phyloP scores from a whole-genome alignment of 2,113 vertebrate genomes.

The chimpanzee (Pan troglodytes) region DNA sequence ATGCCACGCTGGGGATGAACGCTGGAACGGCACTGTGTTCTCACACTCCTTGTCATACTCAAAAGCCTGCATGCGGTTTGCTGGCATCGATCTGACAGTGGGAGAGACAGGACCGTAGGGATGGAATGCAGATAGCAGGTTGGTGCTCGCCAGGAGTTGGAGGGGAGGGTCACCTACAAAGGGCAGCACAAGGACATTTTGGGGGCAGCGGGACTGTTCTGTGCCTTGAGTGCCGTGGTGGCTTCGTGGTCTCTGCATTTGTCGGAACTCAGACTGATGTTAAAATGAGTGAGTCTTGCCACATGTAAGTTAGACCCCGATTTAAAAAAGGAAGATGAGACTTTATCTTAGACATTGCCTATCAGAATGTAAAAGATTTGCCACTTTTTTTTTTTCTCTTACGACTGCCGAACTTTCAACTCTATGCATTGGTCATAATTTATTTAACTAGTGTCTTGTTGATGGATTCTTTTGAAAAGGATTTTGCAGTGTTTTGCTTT shows the following conservation, averaged over 20 bases:
- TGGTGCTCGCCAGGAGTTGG: too few relatives aligned
- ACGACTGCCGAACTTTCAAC: accelerated
- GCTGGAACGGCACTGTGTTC: neutral
- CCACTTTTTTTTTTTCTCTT: neutral
- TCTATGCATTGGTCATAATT: accelerated
- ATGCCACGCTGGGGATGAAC: neutral
- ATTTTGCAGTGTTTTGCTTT: neutral
- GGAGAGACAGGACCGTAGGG: neutral
- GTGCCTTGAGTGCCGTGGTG: accelerated
- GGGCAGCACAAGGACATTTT: neutral
- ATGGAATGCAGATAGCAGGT: neutral
- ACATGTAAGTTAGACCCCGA: accelerated
- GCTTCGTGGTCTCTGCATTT: accelerated
- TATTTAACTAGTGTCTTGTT: accelerated
- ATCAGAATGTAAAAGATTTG: accelerated
- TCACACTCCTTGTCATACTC: too few relatives aligned
- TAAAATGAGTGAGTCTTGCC: accelerated
- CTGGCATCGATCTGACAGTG: too few relatives aligned
- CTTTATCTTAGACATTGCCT: accelerated
- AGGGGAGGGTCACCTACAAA: neutral
- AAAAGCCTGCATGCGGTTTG: neutral
- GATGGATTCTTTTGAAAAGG: neutral
- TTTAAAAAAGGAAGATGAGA: neutral
- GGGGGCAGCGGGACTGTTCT: neutral
- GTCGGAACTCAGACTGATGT: accelerated